Percentiles rank a stretch among this genome's conserved stretches.
These are phyloP conservation scores for Xyrauchen texanus DNA, from an alignment of 2,113 vertebrate species.

Conservation along the genomic window DNA sequence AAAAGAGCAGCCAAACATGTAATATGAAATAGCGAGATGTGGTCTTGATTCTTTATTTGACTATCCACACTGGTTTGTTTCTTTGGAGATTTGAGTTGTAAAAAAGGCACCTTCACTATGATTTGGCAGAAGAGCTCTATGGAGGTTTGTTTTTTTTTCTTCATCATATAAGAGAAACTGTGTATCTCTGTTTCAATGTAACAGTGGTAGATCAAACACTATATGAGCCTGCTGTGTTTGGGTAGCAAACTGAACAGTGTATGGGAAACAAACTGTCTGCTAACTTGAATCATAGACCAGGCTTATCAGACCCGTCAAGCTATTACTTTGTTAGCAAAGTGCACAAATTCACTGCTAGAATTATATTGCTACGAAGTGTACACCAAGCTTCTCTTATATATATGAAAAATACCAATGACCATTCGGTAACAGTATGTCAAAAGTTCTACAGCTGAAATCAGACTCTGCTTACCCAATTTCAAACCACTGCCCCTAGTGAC, in stretches of 20 bases:
- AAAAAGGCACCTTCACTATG: slow-evolving; percentile 1
- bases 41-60: too few species aligned
- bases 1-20: too few species aligned
- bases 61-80: background rate
- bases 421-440: too few species aligned
- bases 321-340: slow-evolving; percentile 23
- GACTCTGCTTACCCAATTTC: too few species aligned
- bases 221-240: background rate
- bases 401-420: background rate
- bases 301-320: slow-evolving; percentile 22
- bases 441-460: too few species aligned
- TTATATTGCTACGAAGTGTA: background rate
- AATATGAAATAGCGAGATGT: too few species aligned
- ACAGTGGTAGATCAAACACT: background rate
- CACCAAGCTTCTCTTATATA: background rate
- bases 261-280: background rate
- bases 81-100: background rate
- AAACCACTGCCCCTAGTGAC: too few species aligned
- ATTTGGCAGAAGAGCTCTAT: background rate
- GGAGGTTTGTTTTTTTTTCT: too few species aligned
- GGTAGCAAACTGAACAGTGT: too few species aligned
- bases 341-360: background rate
- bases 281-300: background rate
- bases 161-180: background rate
- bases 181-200: background rate